phyloP scores from a whole-genome alignment of 2,888 invertebrate species.

The Harpalus rufipes region DNA sequence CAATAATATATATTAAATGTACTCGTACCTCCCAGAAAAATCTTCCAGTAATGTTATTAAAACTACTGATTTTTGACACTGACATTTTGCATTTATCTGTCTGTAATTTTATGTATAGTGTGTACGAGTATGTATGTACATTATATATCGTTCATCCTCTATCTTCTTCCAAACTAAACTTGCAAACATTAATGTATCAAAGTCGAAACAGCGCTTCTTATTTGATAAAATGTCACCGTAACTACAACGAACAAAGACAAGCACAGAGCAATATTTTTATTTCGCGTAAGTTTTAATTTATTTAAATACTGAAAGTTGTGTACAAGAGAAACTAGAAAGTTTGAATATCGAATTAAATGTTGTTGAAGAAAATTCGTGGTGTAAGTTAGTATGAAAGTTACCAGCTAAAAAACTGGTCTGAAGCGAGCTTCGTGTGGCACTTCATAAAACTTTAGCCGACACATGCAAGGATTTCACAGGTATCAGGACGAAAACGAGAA shows the following conservation, averaged over 20 bases:
- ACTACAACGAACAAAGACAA: slow-evolving; percentile 1
- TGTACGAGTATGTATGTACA: too few relatives aligned
- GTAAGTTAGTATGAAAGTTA: slow-evolving; percentile 38
- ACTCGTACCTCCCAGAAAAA: too few relatives aligned
- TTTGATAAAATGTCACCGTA: neutral
- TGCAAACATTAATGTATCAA: neutral
- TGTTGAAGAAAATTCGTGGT: slow-evolving; percentile 46
- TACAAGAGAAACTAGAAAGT: slow-evolving; percentile 31
- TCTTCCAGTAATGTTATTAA: too few relatives aligned
- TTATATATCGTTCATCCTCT: too few relatives aligned
- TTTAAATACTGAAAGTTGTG: slow-evolving; percentile 33
- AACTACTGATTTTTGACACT: too few relatives aligned
- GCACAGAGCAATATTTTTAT: slow-evolving; percentile 20
- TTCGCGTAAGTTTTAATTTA: slow-evolving; percentile 33
- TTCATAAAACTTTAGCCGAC: slow-evolving; percentile 19
- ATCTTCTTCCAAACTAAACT: neutral
- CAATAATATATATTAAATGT: too few relatives aligned
- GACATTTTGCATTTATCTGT: too few relatives aligned
- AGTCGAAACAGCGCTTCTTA: neutral
- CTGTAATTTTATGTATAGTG: too few relatives aligned
- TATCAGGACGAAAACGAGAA: neutral
- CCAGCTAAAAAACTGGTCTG: slow-evolving; percentile 6
- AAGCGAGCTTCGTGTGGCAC: slow-evolving; percentile 15
- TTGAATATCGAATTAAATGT: slow-evolving; percentile 37
- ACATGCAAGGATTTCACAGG: neutral